phyloP scores from a whole-genome alignment of 2,888 invertebrate genomes.

The Eupeodes luniger region DNA sequence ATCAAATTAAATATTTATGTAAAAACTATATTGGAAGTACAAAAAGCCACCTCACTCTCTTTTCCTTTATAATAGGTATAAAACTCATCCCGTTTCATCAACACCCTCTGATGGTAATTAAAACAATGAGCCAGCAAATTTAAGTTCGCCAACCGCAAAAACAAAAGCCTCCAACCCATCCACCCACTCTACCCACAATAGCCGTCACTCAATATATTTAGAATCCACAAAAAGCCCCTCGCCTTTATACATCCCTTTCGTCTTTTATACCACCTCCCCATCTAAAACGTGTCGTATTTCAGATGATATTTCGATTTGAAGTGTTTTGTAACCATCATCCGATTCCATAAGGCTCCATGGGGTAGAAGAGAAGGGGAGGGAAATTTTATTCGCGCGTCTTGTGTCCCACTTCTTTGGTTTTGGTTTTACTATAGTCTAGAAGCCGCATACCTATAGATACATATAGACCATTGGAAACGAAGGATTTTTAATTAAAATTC shows the following conservation, averaged over 20 bases:
- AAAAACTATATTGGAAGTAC: constrained; percentile 20
- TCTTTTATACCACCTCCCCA: neutral
- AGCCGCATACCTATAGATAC: constrained; percentile 34
- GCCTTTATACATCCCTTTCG: neutral
- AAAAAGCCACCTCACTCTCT: constrained; percentile 24
- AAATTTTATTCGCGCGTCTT: constrained; percentile 16
- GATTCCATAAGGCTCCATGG: neutral
- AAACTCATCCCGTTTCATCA: neutral
- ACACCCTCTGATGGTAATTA: constrained; percentile 58
- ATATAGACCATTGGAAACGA: constrained; percentile 37
- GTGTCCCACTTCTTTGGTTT: constrained; percentile 36
- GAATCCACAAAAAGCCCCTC: constrained; percentile 9
- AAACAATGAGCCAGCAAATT: constrained; percentile 75
- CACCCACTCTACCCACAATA: constrained; percentile 8
- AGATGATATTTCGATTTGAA: constrained; percentile 75
- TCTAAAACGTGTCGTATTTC: constrained; percentile 41
- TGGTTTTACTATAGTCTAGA: neutral
- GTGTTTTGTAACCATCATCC: constrained; percentile 66
- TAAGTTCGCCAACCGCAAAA: constrained; percentile 66
- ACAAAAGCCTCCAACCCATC: constrained; percentile 6
- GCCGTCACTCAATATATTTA: constrained; percentile 22
- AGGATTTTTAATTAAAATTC: constrained; percentile 84
- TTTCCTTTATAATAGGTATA: too few relatives aligned
- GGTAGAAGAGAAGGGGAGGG: neutral
- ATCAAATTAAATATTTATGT: constrained; percentile 65